Percentiles rank a stretch among this genome's conserved stretches.
phyloP scores from a whole-genome alignment of 1,140 invertebrate genomes.

The Hyles vespertilio region DNA sequence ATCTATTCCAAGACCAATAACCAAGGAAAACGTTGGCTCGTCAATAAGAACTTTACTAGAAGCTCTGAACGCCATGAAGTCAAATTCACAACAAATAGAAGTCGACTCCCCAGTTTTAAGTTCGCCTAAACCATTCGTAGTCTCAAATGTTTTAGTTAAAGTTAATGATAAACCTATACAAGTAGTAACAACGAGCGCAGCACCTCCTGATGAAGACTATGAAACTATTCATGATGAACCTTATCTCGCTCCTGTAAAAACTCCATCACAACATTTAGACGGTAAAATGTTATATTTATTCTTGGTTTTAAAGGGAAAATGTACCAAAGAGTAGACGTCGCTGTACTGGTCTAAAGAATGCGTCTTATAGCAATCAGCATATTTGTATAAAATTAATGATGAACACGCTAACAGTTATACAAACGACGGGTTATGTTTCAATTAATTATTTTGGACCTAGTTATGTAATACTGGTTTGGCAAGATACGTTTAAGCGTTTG shows the following conservation, averaged over 20 bases:
- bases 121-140: constrained; percentile 57
- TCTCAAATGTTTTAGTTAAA: constrained; percentile 26
- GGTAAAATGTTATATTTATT: constrained; percentile 34
- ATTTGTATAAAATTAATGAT: too few species aligned
- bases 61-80: constrained; percentile 81
- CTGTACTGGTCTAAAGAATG: too few species aligned
- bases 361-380: too few species aligned
- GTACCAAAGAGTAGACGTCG: too few species aligned
- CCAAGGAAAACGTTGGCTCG: constrained; percentile 84
- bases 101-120: constrained; percentile 43
- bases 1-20: constrained; percentile 83
- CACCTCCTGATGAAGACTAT: constrained; percentile 13
- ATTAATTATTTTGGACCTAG: too few species aligned
- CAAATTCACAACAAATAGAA: constrained; percentile 60
- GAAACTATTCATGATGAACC: constrained; percentile 49
- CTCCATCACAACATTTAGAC: constrained; percentile 64
- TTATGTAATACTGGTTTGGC: too few species aligned
- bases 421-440: too few species aligned
- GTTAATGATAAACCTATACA: constrained; percentile 20
- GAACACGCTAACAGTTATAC: too few species aligned
- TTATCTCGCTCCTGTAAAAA: constrained; percentile 53
- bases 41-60: constrained; percentile 85
- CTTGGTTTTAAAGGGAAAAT: background rate
- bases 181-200: constrained; percentile 10
- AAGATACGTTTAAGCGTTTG: too few species aligned